Evolutionary conservation across 2,797 vertebrate genomes (phyloP).

Genomic region (Phaenicophaeus curvirostris): DNA sequence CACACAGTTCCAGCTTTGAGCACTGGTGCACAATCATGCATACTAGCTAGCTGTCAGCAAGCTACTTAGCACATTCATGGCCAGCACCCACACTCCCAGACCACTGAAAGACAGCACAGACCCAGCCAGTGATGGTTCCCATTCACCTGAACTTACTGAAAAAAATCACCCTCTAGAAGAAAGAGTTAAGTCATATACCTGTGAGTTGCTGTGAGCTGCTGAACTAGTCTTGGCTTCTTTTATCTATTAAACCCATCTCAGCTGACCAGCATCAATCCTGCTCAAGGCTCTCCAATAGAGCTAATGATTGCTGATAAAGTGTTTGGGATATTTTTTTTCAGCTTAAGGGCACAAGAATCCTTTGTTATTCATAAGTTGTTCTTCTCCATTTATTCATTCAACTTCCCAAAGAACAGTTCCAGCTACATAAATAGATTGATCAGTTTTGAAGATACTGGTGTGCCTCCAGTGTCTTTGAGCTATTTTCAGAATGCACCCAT

Average conservation of each 20-base stretch:
- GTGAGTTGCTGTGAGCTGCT: neutral
- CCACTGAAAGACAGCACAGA: neutral
- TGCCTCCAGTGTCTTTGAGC: neutral
- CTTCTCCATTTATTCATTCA: neutral
- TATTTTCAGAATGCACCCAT: neutral
- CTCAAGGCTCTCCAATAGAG: neutral
- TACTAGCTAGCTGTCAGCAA: neutral
- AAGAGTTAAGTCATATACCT: neutral
- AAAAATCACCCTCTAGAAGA: neutral
- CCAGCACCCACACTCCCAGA: accelerated
- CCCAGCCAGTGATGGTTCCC: neutral
- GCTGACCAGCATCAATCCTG: neutral
- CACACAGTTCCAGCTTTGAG: neutral
- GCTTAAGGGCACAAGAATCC: neutral
- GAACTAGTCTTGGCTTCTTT: neutral
- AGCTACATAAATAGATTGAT: neutral
- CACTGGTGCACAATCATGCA: too few species aligned
- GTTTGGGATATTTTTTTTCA: neutral
- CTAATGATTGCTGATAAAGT: neutral
- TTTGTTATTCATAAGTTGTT: neutral
- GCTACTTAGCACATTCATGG: neutral
- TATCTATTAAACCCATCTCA: neutral
- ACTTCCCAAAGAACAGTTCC: neutral
- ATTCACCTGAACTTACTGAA: neutral
- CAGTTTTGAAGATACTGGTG: neutral